Percentiles rank a stretch among this genome's conserved stretches.
These are phyloP conservation scores for Aldabrachelys gigantea DNA, from an alignment of 2,113 vertebrate genomes.

Conservation along the genomic window DNA sequence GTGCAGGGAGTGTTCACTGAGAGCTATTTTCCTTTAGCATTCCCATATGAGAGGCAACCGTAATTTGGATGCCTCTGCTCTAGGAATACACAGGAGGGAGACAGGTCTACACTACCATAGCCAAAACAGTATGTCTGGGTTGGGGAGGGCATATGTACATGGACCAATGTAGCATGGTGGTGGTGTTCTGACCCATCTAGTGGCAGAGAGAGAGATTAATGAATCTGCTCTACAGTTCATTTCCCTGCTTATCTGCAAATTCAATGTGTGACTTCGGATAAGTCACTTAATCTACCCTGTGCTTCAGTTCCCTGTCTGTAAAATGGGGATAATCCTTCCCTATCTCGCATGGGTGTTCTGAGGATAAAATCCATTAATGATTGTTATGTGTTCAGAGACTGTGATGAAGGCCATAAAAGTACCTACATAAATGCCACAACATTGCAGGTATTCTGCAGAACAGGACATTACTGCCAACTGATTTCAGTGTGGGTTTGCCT, in stretches of 20 bases:
- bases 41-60: background rate
- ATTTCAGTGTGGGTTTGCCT: background rate
- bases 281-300: background rate
- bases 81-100: background rate
- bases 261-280: background rate
- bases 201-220: no score
- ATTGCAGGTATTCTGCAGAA: background rate
- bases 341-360: background rate
- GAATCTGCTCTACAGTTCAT: background rate
- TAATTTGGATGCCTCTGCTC: background rate
- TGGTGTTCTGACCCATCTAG: no score
- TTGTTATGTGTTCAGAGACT: background rate
- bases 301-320: background rate
- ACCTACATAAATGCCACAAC: background rate
- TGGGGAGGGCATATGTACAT: background rate
- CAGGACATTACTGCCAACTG: background rate
- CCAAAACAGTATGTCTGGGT: rapidly evolving
- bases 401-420: background rate
- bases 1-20: background rate
- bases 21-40: background rate
- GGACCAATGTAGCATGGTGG: background rate
- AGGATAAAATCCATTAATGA: background rate
- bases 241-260: background rate
- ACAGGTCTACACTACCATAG: rapidly evolving
- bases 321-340: background rate